Evolutionary conservation across 2,888 invertebrate genomes (phyloP), one percentile per base, ranked within the genome.

Genomic region (Urechis unicinctus): DNA sequence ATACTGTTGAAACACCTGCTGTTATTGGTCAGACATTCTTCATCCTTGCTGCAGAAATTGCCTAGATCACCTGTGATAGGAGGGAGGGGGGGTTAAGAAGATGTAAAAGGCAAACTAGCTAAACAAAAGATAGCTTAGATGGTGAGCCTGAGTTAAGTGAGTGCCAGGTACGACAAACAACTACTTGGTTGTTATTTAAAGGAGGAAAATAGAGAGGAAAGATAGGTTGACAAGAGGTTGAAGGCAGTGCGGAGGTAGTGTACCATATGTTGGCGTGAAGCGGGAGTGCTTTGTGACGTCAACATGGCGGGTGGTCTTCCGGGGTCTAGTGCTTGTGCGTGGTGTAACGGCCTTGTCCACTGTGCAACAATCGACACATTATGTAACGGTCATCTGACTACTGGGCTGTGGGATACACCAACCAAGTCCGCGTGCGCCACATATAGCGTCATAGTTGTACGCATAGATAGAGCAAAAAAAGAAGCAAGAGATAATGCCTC

Each of bases 31-130:
- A 67, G 86, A 74, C 88, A 88, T 71, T 87, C 85, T 29, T 81
- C 80, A 69, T 84, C 83, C 59, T 85, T 84, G 21, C 84, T 82
- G 77, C 91, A 91, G 36, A 88, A 79, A 74, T 90, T 89, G 6
- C 89, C 89, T 24, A 91, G 82, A 57, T 88, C 80, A 6, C 89
- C 87, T 43, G 78, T 83, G 69, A 81, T 82, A 29, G 36, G 21
- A 25, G 48, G 26, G 9, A 30, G 5, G 22, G 21, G 4, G 21
- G 31, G 17, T 17, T 6, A 44, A 22, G 24, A n/a, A n/a, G n/a
- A n/a, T n/a, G n/a, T n/a, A n/a, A 36, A 36, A 17, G 36, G 9
- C 36, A 36, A 9, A 13, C 36, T 17, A 36, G 17, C 9, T 17
- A 9, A 17, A 9, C 9, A 36, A 36, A 9, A 36, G 17, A 17